Base-by-base conservation (phyloP, 2,797 vertebrate genomes). In the Gambelia wislizenii region DNA sequence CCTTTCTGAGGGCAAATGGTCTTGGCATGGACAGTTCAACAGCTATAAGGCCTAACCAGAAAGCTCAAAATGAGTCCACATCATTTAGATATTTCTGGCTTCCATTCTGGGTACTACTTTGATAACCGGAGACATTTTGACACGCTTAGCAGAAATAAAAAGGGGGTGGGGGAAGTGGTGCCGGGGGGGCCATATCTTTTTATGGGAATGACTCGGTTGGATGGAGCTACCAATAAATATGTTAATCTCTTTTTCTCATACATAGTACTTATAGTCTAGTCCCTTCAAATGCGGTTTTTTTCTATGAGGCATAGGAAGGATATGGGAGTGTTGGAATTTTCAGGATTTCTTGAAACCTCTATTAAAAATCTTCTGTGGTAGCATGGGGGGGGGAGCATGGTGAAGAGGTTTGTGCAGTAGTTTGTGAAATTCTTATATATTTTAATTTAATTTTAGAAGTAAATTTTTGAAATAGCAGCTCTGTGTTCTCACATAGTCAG, bases 181-280 rank as follows among this genome's bases (percentile, higher is more conserved):
- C 94, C 95, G 96, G 0, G 87, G n/a, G 91, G 80, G 85, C 93
- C 87, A 39, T 96, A 96, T 95, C 94, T 95, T 96, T 67, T 96
- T 91, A 93, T 91, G 90, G 92, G 64, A 93, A 95, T 95, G 82
- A 90, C 88, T 95, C 8, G 54, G 89, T 95, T 95, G 93, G 84
- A 89, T 96, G 74, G 91, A 95, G 90, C 92, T 93, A 92, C 92
- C 93, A 93, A 92, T 95, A 86, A 91, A 92, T 87, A 95, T 91
- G 94, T 93, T 95, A 95, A 93, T 95, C 72, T 92, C 89, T 96
- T 95, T 94, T 87, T 78, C 91, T 87, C 89, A 85, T 91, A 87
- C 78, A 78, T 93, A 87, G 89, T 92, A 74, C 81, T 36, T 47
- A 36, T 92, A 90, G 93, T 93, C 91, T 85, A 90, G 84, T 67